phyloP scores from a whole-genome alignment of 35 echinoderm and acorn worm genomes.

The Heliocidaris erythrogramma region DNA sequence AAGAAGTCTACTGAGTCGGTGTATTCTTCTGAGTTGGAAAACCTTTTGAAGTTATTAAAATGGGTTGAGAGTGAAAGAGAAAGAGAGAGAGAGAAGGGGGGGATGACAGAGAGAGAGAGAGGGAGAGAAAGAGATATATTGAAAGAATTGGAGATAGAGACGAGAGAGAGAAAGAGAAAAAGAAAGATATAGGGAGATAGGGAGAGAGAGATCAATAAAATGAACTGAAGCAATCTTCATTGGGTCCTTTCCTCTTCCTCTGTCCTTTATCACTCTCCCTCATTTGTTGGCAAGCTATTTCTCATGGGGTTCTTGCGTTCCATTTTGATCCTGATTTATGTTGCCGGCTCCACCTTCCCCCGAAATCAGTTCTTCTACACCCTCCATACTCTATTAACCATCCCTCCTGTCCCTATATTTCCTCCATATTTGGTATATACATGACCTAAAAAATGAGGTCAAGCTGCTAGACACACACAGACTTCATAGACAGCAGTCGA shows the following conservation, averaged over 20 bases:
- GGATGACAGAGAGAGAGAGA: no score
- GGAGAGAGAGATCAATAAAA: neutral
- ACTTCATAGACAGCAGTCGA: neutral
- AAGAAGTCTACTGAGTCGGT: neutral
- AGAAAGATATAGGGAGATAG: neutral
- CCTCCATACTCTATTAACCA: neutral
- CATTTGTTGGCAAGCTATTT: neutral
- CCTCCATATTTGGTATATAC: neutral
- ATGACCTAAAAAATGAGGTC: neutral
- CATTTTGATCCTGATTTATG: conserved; percentile 14
- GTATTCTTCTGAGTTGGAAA: neutral
- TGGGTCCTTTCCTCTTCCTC: neutral
- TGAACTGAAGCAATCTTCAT: neutral
- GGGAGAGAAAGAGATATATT: neutral
- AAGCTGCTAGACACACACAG: neutral
- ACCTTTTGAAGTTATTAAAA: neutral
- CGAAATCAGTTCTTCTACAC: neutral
- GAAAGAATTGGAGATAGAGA: neutral
- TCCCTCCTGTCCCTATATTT: neutral
- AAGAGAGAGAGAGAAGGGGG: no score
- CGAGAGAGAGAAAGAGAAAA: neutral
- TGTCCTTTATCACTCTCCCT: neutral
- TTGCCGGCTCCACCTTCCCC: neutral
- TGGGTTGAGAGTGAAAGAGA: neutral
- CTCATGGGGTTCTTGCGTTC: neutral